Base-by-base conservation (phyloP, 1,140 invertebrate species). In the Globodera ellingtonae region DNA sequence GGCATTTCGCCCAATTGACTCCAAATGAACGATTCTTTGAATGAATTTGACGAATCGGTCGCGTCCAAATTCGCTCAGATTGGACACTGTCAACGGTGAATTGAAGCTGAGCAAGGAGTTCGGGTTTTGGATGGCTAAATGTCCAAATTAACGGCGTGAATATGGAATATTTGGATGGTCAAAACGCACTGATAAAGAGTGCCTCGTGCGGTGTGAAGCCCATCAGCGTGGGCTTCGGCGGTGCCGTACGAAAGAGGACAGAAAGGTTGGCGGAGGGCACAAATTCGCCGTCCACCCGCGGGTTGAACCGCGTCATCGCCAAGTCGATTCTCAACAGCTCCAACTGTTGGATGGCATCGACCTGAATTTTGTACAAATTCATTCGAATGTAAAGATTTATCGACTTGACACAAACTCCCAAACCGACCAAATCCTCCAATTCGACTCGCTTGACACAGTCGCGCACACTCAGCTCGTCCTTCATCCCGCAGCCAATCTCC, bases 181-280 rank as follows among this genome's bases (percentile, higher is more conserved):
- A 66, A 15, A 79, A 79, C 70, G 50, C 52, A 80, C 79, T 81
- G 8, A 80, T 47, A 67, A 80, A 80, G 52, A 79, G 66, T 48
- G 78, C 84, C 52, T 83, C 82, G 48, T 83, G 83, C 6, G 67
- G 59, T 44, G 52, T 84, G 71, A 82, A 84, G 21, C 83, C 83
- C 15, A 86, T 83, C 15, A 86, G 3, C 2, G 84, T 83, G 35
- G 83, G 83, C 75, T 85, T 85, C 73, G 75, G 67, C 13, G 84
- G 47, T 24, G 84, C 35, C 21, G 46, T 66, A n/a, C 66, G 65
- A 8, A 71, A 21, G 9, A 78, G 52, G 13, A 59, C 59, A 4
- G 50, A 15, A 47, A 65, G 24, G 79, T 82, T 62, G 13, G 46
- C 76, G 44, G 67, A 62, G 13, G 76, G 65, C 65, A 84, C 74